Evolutionary conservation across 2,797 vertebrate species (phyloP).

Genomic region (Sebastes alutus): DNA sequence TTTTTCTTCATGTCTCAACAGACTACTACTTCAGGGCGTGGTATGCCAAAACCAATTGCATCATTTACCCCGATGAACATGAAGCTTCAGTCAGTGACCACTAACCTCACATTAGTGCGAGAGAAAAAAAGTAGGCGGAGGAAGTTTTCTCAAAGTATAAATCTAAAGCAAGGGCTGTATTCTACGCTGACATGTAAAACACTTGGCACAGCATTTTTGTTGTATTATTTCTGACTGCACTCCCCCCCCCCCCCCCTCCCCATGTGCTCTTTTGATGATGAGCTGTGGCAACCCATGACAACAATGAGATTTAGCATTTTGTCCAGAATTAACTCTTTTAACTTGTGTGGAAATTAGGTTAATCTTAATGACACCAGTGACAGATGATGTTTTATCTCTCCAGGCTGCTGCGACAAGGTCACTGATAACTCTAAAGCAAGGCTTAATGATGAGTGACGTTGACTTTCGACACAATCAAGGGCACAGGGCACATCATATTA

Average conservation of each 20-base stretch:
- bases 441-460: neutral
- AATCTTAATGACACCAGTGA: neutral
- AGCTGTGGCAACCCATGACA: neutral
- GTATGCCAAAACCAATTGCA: slow-evolving; percentile 12
- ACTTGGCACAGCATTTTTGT: neutral
- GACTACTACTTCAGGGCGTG: neutral
- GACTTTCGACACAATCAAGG: neutral
- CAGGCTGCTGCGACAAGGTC: neutral
- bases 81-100: slow-evolving; percentile 7
- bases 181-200: neutral
- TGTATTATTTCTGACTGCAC: neutral
- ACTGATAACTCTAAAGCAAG: neutral
- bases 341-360: neutral
- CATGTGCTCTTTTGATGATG: neutral
- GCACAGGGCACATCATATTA: neutral
- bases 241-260: neutral
- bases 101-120: slow-evolving; percentile 6
- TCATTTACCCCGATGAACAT: slow-evolving; percentile 18
- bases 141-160: neutral
- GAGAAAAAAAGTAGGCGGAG: neutral
- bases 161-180: neutral
- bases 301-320: neutral
- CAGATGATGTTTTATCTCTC: neutral
- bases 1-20: neutral
- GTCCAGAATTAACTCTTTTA: neutral